Base-by-base conservation (phyloP, 2,797 vertebrate genomes). In the Falco peregrinus region DNA sequence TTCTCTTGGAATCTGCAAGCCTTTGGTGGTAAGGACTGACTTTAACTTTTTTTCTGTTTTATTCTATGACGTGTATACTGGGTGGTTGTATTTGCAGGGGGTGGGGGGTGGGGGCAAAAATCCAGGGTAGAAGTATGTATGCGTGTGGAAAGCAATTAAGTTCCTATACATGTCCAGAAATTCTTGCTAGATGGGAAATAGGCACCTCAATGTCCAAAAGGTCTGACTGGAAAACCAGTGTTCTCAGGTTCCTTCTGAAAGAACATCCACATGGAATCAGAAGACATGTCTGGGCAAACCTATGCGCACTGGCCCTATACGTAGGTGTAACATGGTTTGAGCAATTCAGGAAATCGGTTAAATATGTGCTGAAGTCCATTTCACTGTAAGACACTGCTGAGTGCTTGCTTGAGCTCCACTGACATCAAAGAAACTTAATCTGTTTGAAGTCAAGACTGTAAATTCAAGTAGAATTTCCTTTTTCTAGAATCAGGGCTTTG, bases 1-100 rank as follows among this genome's bases (percentile, higher is more conserved):
- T 75, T 97, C 69, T 60, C 98, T 99, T 84, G 99, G 99, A 26
- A 98, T 99, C 97, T 98, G 99, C 94, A 99, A 99, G 84, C 99
- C 99, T 50, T 97, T 99, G 91, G 98, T 98, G 98, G 98, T 98
- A 97, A 97, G 98, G 91, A 29, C 18, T 33, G 26, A 33, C 73
- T 92, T 89, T 43, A 51, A 35, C 2, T 48, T 21, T 9, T 33
- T 33, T 79, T 65, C 24, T 79, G 0, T 84, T 78, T 65, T 16
- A 5, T 73, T 60, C 39, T 53, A 0, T 51, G 64, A 41, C 5
- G 2, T 13, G 7, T 20, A 5, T 47, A 4, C 26, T 69, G 50
- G 8, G 39, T 57, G n/a, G 28, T 16, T 21, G 39, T 47, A 25
- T 83, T 64, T 24, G n/a, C 41, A 41, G 2, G 13, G 9, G 73